Conservation (phyloP, 2,797 vertebrate species). For the Mus caroli region DNA sequence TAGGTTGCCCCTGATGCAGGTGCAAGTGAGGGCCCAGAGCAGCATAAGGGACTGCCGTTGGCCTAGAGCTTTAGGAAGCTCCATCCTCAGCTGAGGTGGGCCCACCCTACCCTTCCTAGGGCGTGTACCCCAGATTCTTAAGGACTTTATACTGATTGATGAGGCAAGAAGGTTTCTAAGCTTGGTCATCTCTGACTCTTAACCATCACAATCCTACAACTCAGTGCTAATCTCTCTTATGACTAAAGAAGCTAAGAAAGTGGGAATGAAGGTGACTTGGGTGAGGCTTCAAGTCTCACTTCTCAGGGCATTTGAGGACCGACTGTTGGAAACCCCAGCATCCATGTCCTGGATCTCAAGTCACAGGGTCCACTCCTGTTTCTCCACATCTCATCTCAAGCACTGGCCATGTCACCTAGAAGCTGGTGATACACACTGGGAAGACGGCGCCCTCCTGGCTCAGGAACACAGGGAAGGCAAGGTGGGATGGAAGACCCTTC, state of each 20-base stretch:
- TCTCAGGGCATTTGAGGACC: neutral
- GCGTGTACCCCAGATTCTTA: neutral
- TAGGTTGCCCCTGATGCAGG: neutral
- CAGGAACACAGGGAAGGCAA: neutral
- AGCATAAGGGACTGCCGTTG: neutral
- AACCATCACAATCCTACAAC: neutral
- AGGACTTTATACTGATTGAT: neutral
- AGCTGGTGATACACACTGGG: neutral
- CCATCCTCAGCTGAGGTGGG: neutral
- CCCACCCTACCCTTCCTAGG: neutral
- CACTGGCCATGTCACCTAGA: neutral
- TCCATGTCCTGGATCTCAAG: neutral
- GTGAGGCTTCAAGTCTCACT: neutral
- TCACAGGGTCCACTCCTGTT: neutral
- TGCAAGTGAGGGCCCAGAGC: neutral
- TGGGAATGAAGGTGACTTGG: neutral
- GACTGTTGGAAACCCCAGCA: neutral
- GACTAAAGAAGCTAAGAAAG: neutral
- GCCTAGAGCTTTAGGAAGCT: neutral
- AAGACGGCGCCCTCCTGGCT: neutral
- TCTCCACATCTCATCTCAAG: neutral
- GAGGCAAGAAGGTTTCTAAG: constrained; percentile 26
- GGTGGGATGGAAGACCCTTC: too few relatives aligned
- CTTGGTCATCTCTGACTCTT: neutral
- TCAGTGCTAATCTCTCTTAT: neutral